These are phyloP conservation scores for Tipula unca DNA, from an alignment of 2,888 invertebrate genomes.

Conservation along the genomic window DNA sequence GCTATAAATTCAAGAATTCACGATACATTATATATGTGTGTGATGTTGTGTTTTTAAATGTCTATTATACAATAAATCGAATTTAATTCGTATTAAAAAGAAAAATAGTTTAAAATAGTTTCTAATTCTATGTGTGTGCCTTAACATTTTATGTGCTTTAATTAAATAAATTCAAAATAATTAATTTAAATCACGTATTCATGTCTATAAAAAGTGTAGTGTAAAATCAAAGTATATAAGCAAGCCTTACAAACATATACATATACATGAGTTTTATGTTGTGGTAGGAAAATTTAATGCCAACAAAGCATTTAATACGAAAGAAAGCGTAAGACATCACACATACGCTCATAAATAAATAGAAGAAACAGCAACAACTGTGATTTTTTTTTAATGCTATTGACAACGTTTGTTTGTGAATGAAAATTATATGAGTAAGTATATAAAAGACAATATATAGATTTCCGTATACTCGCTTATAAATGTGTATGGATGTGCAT, in stretches of 20 bases:
- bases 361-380: not conserved
- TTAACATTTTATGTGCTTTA: not conserved
- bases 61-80: not conserved
- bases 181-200: not conserved
- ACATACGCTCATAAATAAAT: not conserved
- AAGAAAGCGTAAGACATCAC: not conserved
- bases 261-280: not conserved
- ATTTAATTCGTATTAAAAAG: not conserved
- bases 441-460: not conserved
- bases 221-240: not conserved
- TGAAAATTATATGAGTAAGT: not conserved
- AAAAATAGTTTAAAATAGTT: no score
- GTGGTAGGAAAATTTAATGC: not conserved
- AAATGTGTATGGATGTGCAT: not conserved
- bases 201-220: not conserved
- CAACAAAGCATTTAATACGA: not conserved
- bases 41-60: not conserved
- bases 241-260: not conserved
- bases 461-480: not conserved
- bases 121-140: not conserved
- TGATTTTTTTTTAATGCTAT: not conserved
- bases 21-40: not conserved
- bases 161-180: not conserved
- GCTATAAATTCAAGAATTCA: not conserved
- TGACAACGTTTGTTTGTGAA: not conserved